These are phyloP conservation scores for Hemicrepidius hirtus DNA, from an alignment of 2,888 invertebrate genomes.

Conservation along the genomic window DNA sequence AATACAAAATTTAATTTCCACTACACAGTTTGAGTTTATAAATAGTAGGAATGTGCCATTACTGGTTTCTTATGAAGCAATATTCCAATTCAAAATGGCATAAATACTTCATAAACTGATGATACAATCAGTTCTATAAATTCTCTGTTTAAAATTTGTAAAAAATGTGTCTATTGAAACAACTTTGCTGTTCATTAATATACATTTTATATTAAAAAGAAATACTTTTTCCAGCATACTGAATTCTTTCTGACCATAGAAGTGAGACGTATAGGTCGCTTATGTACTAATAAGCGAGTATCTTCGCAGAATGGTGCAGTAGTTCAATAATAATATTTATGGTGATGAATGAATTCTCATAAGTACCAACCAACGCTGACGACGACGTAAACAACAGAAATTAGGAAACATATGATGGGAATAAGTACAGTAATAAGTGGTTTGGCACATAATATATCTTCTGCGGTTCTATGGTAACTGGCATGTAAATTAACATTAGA, in stretches of 20 bases:
- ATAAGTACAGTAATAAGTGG: slow-evolving; percentile 24
- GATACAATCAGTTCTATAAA: no score
- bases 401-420: slow-evolving; percentile 4
- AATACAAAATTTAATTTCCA: slow-evolving; percentile 20
- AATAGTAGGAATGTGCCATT: background rate
- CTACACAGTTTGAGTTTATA: slow-evolving; percentile 6
- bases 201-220: no score
- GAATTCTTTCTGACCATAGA: no score
- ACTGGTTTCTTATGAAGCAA: background rate
- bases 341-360: background rate
- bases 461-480: slow-evolving; percentile 7
- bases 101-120: no score
- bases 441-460: slow-evolving; percentile 27
- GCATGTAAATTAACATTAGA: slow-evolving; percentile 28
- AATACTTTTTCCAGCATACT: no score
- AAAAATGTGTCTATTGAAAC: no score
- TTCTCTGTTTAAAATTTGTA: no score
- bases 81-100: background rate
- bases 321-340: no score
- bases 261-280: no score
- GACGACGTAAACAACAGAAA: background rate
- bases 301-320: no score
- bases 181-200: no score
- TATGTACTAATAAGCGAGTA: no score
- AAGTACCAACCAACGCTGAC: background rate